Evolutionary conservation across 2,797 vertebrate genomes (phyloP), one percentile per base, ranked within the genome.

Genomic region (Chanos chanos): DNA sequence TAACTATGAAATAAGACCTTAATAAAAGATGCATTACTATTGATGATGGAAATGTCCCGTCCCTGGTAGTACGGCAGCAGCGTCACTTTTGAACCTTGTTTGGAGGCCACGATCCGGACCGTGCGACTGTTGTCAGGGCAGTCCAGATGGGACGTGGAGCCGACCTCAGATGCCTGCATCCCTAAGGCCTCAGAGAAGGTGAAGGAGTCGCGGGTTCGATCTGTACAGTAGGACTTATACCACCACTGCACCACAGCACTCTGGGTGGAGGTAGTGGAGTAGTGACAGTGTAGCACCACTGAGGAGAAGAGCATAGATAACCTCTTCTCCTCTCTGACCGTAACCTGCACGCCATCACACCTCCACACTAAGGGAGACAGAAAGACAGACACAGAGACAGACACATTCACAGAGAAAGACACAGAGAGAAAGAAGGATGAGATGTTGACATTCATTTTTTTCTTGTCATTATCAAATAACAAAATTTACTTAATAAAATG

Each of bases 181-280:
- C 88, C 92, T 70, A 86, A 69, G 2, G 21, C 77, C 61, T 86
- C 76, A 0, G 71, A 47, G 45, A 85, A 52, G 48, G 82, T 91
- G 86, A 99, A 83, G 68, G 95, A 92, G 27, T 98, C 94, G 10
- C 81, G 86, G 1, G 93, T 92, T 52, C 90, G 91, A 70, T 99
- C 96, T 54, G 89, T 92, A 75, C 96, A 99, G 81, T 94, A 97
- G 52, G 96, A 99, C 78, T 97, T 98, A 86, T 95, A 99, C 84
- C 91, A 94, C 96, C 96, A 99, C 74, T 98, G 96, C 44, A 99
- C 92, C 66, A 97, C 93, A 0, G 93, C 92, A 0, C 85, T 79
- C 61, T 95, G 92, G 6, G 65, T 88, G 63, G 96, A 99, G 50
- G 90, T 85, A 0, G 94, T 97, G 37, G 92, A 91, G 84, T 94